phyloP scores from a whole-genome alignment of 2,113 vertebrate species.

The Pedetes capensis region DNA sequence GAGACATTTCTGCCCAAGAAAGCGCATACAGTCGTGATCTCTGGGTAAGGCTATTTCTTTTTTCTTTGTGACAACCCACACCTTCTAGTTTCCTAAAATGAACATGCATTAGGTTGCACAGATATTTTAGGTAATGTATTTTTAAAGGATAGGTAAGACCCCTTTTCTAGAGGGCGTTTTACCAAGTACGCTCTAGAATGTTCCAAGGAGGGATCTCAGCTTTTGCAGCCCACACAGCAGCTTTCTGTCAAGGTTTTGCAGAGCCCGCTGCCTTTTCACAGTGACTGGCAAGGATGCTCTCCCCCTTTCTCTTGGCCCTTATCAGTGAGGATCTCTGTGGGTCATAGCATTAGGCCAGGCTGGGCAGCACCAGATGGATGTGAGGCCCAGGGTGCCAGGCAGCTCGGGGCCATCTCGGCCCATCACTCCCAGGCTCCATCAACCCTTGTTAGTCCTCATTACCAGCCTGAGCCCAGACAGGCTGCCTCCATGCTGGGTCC shows the following conservation, averaged over 20 bases:
- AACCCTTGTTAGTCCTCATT: conserved; percentile 75
- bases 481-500: conserved; percentile 73
- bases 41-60: neutral
- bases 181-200: neutral
- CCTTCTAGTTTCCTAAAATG: neutral
- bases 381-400: conserved; percentile 65
- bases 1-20: neutral
- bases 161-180: neutral
- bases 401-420: conserved; percentile 67
- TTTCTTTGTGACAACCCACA: neutral
- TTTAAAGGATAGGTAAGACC: neutral
- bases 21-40: neutral
- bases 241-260: neutral
- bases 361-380: conserved; percentile 25
- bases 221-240: neutral
- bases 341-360: conserved; percentile 55
- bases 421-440: conserved; percentile 65
- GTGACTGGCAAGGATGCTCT: neutral
- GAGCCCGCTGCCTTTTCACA: neutral
- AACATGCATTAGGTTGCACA: neutral
- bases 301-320: neutral
- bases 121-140: neutral
- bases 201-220: neutral
- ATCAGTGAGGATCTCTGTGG: conserved; percentile 7
- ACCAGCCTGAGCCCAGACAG: conserved; percentile 72